Evolutionary conservation across 2,797 vertebrate species (phyloP), one percentile per base, ranked within the genome.

Genomic region (Chanos chanos): DNA sequence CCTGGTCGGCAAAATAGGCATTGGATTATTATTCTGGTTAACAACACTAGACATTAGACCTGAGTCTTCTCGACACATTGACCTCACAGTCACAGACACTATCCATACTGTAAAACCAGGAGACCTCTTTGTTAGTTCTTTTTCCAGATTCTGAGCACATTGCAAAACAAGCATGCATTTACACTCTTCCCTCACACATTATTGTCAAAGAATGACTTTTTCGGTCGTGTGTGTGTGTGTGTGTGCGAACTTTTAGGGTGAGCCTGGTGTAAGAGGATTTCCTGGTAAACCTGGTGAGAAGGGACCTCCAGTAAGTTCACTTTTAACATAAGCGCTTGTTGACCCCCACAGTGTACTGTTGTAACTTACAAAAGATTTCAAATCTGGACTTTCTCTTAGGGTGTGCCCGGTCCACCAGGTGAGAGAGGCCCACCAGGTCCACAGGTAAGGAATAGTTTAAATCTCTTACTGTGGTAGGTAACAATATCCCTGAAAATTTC

Each of bases 391-490:
- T 7, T 34, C 66, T 73, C 19, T 60, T 79, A 93, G 92, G 92
- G 90, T 60, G 73, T 81, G 34, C 64, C 55, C n/a, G 91, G 92
- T 22, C 66, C 64, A 3, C 51, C 73, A 1, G 90, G 91, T 51
- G 84, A 83, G 12, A 82, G 80, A 69, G 92, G 90, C 0, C 52
- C 75, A 56, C 70, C 72, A 0, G 92, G 91, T 64, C 83, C 84
- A 59, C 82, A 83, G 88, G 92, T 93, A 68, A 74, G 61, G 47
- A 40, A 15, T n/a, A 7, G 9, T 15, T 13, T 45, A 30, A 10
- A 5, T 7, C 47, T 37, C 12, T 36, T 3, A 61, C 1, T 33
- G 8, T 15, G n/a, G n/a, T n/a, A 16, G 2, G 6, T 15, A 13
- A 3, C 9, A 40, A 25, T 21, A 9, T 30, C 22, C 52, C 13